These are phyloP conservation scores for Mastomys natalensis DNA, from an alignment of 2,113 vertebrate species.

Conservation along the genomic window DNA sequence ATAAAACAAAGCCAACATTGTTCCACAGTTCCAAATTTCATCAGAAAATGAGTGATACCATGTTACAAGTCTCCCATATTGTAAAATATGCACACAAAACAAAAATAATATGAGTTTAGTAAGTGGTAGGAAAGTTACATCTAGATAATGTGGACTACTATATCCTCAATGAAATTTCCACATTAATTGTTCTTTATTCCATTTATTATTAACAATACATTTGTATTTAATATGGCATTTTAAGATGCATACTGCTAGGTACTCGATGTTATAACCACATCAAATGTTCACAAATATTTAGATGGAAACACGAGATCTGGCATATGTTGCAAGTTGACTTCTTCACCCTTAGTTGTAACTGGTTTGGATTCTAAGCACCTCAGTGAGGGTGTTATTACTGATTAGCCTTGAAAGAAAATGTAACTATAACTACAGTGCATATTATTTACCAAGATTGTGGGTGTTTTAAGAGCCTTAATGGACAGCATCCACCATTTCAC, in stretches of 20 bases:
- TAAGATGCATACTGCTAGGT: conserved; percentile 68
- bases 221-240: conserved; percentile 70
- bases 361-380: conserved; percentile 58
- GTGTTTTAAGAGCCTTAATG: conserved; percentile 62
- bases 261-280: conserved; percentile 63
- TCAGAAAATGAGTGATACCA: conserved; percentile 44
- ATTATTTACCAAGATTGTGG: conserved; percentile 62
- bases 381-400: conserved; percentile 32
- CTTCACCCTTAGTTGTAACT: conserved; percentile 56
- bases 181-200: conserved; percentile 45
- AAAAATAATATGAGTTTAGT: conserved; percentile 64
- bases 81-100: conserved; percentile 67
- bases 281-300: conserved; percentile 70
- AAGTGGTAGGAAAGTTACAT: conserved; percentile 65
- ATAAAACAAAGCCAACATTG: conserved; percentile 55
- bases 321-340: conserved; percentile 53
- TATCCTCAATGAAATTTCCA: conserved; percentile 68
- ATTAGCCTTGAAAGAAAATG: conserved; percentile 65
- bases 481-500: conserved; percentile 54
- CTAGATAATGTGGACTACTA: conserved; percentile 37
- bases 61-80: conserved; percentile 57
- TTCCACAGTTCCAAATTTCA: conserved; percentile 51
- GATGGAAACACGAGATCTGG: conserved; percentile 60
- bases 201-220: conserved; percentile 67
- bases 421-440: conserved; percentile 68